A percentile compares a stretch with the other conserved stretches of the same genome.
Conservation (phyloP, 2,888 invertebrate genomes). For the Tenthredo livida region DNA sequence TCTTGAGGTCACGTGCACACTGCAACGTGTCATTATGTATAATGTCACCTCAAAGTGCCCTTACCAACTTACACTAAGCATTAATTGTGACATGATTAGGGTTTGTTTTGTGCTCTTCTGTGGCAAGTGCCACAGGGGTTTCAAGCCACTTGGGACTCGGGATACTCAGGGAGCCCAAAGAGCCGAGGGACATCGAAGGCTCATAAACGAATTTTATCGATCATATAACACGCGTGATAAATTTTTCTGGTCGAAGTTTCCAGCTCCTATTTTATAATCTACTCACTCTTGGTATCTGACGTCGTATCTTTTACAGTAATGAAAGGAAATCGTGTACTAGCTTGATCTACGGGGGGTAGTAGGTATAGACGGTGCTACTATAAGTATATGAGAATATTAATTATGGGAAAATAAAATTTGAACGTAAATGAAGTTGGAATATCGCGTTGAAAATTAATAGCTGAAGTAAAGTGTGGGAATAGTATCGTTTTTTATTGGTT, state of each 20-base stretch:
- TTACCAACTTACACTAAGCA: constrained; percentile 3
- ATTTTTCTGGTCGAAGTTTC: neutral
- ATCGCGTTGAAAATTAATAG: neutral
- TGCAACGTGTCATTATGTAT: neutral
- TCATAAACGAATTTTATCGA: constrained; percentile 31
- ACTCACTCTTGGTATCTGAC: neutral
- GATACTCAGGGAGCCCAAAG: too few species aligned
- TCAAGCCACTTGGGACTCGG: neutral
- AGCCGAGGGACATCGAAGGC: neutral
- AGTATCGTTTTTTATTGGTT: constrained; percentile 2
- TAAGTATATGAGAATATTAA: neutral
- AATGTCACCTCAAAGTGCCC: neutral
- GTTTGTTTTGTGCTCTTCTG: neutral
- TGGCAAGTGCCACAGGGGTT: neutral
- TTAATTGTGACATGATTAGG: neutral
- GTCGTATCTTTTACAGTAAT: neutral
- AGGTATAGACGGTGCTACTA: neutral
- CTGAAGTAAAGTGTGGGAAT: constrained; percentile 9
- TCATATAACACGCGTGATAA: neutral
- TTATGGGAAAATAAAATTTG: neutral
- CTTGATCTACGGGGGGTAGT: neutral
- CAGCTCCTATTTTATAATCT: neutral
- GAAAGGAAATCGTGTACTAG: neutral
- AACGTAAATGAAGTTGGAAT: neutral
- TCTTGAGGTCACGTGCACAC: neutral